Conservation (phyloP, 2,113 vertebrate genomes). For the Leucosticte australis region DNA sequence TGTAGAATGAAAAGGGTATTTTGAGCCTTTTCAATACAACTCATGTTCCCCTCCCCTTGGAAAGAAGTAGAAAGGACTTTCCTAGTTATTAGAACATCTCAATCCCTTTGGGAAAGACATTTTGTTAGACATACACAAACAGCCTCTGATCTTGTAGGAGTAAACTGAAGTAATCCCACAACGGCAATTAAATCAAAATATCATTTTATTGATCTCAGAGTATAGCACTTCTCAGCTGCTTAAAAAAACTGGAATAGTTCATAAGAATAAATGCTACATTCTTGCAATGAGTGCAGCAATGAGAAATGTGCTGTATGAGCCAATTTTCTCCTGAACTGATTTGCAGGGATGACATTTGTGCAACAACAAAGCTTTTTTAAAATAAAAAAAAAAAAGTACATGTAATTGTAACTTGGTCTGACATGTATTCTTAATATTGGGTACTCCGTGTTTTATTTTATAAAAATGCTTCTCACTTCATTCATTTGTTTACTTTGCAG, state of each 20-base stretch:
- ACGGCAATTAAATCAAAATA: constrained; percentile 32
- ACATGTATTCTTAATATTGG: constrained; percentile 4
- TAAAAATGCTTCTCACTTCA: neutral
- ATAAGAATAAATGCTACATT: constrained; percentile 42
- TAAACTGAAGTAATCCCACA: constrained; percentile 46
- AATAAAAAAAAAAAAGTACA: neutral
- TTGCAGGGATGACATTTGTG: neutral
- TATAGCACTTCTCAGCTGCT: constrained; percentile 12
- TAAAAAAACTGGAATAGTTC: constrained; percentile 53
- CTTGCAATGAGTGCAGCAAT: neutral
- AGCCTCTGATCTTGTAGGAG: constrained; percentile 25
- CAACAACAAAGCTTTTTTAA: neutral
- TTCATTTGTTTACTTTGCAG: constrained; percentile 69
- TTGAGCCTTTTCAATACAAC: neutral
- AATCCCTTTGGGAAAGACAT: constrained; percentile 8
- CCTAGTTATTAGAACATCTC: neutral
- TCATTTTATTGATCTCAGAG: constrained; percentile 52
- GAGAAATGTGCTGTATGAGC: neutral
- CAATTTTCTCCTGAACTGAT: neutral
- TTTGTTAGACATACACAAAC: constrained; percentile 43
- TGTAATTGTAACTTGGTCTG: constrained; percentile 12
- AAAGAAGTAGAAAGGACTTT: neutral
- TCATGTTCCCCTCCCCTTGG: neutral
- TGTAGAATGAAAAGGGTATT: neutral
- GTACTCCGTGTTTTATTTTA: neutral